phyloP scores from a whole-genome alignment of 2,113 vertebrate genomes.

The Myodes glareolus region DNA sequence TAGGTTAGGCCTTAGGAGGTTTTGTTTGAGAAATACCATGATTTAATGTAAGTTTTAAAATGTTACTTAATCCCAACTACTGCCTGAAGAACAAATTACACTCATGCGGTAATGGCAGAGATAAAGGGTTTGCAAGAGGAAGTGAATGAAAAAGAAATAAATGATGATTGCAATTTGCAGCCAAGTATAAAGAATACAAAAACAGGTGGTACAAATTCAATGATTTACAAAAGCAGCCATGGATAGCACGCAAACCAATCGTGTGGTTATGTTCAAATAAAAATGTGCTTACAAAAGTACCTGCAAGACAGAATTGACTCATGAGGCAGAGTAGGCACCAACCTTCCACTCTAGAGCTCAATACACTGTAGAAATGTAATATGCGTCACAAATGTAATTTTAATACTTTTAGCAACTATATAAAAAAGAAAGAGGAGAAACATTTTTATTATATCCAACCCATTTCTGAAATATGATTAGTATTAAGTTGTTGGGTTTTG shows the following conservation, averaged over 20 bases:
- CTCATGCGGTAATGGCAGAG: neutral
- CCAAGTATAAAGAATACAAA: neutral
- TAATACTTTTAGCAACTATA: neutral
- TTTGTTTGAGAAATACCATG: neutral
- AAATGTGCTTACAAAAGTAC: neutral
- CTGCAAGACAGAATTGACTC: neutral
- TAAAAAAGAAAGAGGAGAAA: neutral
- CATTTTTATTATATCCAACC: constrained; percentile 30
- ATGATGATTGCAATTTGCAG: neutral
- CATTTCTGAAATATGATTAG: constrained; percentile 36
- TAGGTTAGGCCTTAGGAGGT: neutral
- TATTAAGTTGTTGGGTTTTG: neutral
- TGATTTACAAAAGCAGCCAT: neutral
- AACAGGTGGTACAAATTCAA: neutral
- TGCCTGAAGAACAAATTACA: neutral
- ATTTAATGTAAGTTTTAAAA: neutral
- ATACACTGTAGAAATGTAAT: neutral
- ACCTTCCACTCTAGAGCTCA: neutral
- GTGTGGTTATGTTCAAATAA: neutral
- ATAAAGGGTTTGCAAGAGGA: neutral
- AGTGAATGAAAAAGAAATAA: neutral
- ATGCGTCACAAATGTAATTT: neutral
- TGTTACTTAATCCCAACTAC: neutral
- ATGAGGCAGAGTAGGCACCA: neutral
- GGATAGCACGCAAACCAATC: neutral